Percentiles rank a stretch among this genome's conserved stretches.
These are phyloP conservation scores for Hirtodrosophila duncani DNA, from an alignment of 2,888 invertebrate genomes.

Conservation along the genomic window DNA sequence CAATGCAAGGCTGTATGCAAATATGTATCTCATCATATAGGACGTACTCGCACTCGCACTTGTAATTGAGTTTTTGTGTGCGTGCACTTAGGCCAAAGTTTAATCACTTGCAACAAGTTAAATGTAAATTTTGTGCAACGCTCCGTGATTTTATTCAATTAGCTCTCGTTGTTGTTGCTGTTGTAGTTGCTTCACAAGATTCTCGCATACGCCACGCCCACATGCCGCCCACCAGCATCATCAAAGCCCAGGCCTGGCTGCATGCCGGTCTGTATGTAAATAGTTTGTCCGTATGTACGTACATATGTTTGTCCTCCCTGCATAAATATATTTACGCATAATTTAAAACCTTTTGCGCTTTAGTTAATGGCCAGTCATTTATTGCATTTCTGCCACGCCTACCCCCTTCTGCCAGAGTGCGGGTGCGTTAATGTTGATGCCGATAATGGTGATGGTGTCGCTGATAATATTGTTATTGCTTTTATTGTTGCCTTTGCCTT, in stretches of 20 bases:
- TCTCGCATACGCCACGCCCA: background rate
- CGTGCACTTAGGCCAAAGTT: slow-evolving; percentile 5
- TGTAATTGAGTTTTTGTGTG: slow-evolving; percentile 27
- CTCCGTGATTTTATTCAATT: slow-evolving; percentile 36
- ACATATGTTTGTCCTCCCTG: too few relatives aligned
- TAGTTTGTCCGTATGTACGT: too few relatives aligned
- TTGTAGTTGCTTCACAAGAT: background rate
- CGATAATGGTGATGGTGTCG: too few relatives aligned
- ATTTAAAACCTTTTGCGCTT: slow-evolving; percentile 47
- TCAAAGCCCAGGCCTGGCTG: too few relatives aligned
- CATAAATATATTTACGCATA: slow-evolving; percentile 38
- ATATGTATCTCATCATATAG: too few relatives aligned
- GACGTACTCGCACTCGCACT: too few relatives aligned
- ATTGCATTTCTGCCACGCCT: slow-evolving; percentile 47
- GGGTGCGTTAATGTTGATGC: too few relatives aligned
- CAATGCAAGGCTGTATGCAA: too few relatives aligned
- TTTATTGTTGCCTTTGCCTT: background rate
- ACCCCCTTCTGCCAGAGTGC: slow-evolving; percentile 13
- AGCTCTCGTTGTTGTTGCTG: slow-evolving; percentile 7
- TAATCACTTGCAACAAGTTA: slow-evolving; percentile 45
- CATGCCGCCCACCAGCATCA: slow-evolving; percentile 1
- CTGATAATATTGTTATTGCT: background rate
- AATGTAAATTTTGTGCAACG: slow-evolving; percentile 22
- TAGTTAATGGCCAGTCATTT: slow-evolving; percentile 54
- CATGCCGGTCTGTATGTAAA: too few relatives aligned